Evolutionary conservation across 2,888 invertebrate species (phyloP).

Genomic region (Dromius quadrimaculatus): DNA sequence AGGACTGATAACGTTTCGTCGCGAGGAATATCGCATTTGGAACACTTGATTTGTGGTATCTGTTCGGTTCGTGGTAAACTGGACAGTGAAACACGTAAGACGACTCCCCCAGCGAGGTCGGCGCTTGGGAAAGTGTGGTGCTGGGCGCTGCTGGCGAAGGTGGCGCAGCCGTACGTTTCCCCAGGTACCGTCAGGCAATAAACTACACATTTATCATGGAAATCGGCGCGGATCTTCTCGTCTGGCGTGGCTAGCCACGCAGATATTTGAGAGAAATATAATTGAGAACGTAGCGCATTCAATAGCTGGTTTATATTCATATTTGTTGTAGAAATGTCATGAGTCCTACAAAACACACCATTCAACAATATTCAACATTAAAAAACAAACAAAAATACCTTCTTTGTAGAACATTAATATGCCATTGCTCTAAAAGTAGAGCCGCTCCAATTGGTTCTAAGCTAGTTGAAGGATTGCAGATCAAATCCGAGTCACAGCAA

Average conservation of each 20-base stretch:
- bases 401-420: slow-evolving; percentile 74
- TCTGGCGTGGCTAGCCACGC: slow-evolving; percentile 82
- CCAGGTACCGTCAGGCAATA: slow-evolving; percentile 79
- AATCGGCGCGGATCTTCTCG: slow-evolving; percentile 27
- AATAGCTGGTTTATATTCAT: slow-evolving; percentile 80
- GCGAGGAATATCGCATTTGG: slow-evolving; percentile 55
- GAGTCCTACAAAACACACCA: no score
- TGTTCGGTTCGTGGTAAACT: slow-evolving; percentile 81
- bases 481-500: slow-evolving; percentile 64
- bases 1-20: slow-evolving; percentile 62
- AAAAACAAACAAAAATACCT: no score
- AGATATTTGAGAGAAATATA: slow-evolving; percentile 96
- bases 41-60: slow-evolving; percentile 47
- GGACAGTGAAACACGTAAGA: slow-evolving; percentile 74
- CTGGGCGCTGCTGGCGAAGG: slow-evolving; percentile 70
- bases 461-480: slow-evolving; percentile 60
- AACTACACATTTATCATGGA: slow-evolving; percentile 60
- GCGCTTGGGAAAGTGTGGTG: slow-evolving; percentile 81
- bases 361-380: no score
- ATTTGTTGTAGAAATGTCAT: slow-evolving; percentile 65
- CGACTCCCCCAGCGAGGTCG: slow-evolving; percentile 74
- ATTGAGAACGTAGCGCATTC: slow-evolving; percentile 93
- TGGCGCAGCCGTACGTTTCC: slow-evolving; percentile 70
- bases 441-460: slow-evolving; percentile 68
- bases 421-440: slow-evolving; percentile 86